Conservation (phyloP, 2,113 vertebrate species). For the Ursus arctos region DNA sequence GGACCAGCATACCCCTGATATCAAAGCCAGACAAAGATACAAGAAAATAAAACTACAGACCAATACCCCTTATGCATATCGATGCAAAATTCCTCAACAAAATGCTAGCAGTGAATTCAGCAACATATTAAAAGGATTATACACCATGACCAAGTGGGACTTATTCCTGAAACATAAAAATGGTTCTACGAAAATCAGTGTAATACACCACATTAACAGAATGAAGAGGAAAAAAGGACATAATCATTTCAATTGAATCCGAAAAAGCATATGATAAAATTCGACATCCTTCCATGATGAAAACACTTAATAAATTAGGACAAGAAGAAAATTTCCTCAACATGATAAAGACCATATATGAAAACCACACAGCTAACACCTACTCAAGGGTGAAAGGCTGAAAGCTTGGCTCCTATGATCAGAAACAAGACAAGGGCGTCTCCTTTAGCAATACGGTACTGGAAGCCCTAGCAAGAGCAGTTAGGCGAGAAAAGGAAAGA, state of each 20-base stretch:
- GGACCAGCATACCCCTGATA: neutral
- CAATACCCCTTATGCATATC: neutral
- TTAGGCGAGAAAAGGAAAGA: neutral
- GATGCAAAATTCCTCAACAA: neutral
- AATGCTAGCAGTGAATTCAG: neutral
- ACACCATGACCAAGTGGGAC: neutral
- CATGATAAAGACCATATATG: neutral
- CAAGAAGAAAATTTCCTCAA: neutral
- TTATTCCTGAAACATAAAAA: neutral
- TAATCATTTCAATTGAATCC: neutral
- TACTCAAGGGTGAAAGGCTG: neutral
- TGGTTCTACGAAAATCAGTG: neutral
- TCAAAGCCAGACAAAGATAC: neutral
- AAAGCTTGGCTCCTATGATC: neutral
- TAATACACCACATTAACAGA: neutral
- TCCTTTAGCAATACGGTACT: neutral
- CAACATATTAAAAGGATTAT: neutral
- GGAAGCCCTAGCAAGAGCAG: neutral
- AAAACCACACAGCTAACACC: neutral
- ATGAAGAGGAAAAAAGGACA: neutral
- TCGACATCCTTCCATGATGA: neutral
- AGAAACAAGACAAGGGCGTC: neutral
- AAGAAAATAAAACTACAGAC: neutral
- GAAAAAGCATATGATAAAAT: slow-evolving; percentile 28
- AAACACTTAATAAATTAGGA: neutral